Base-by-base conservation (phyloP, 2,888 invertebrate species). In the Rapana venosa region DNA sequence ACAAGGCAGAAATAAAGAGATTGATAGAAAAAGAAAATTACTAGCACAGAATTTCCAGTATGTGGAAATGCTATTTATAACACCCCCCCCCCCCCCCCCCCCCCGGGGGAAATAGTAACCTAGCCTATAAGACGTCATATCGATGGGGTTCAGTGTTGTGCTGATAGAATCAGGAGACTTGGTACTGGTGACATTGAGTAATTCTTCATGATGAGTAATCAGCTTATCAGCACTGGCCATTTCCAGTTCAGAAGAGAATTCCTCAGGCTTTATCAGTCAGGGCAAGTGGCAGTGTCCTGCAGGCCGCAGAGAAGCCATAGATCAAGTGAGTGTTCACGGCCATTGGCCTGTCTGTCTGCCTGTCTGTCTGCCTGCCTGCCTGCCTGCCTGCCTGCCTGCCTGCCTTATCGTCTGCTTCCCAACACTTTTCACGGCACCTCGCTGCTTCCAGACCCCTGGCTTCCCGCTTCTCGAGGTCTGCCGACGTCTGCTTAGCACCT, bases 361-460 rank as follows among this genome's bases (percentile, higher is more conserved):
- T 35, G 83, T 8, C 26, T 83, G n/a, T 47, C 35, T 35, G 17
- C 26, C 4, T 83, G 47, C 4, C 47, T n/a, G n/a, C n/a, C n/a
- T n/a, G n/a, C 32, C 22, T 81, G 22, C 81, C 35, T 20, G 81
- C 35, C 13, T 26, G 26, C 32, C 22, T 26, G 15, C 61, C 22
- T 35, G 83, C 11, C 26, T 83, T 83, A 83, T 83, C 83, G n/a
- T 47, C 35, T 35, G 17, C 26, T 20, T 83, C 83, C 4, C 47
- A 26, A 22, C 83, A 26, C 36, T 83, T 83, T 32, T 13, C 83
- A 22, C 30, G 83, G 47, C 83, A 26, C 47, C 83, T 22, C 47
- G 83, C 47, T 83, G 83, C 83, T 83, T 83, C 83, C 83, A 83
- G 83, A 83, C 26, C 83, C 83, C 36, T 83, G 26, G 26, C n/a